These are phyloP conservation scores for Oopsacas minuta DNA, from an alignment of 37 sponge, comb jelly and placozoan species.

Conservation along the genomic window DNA sequence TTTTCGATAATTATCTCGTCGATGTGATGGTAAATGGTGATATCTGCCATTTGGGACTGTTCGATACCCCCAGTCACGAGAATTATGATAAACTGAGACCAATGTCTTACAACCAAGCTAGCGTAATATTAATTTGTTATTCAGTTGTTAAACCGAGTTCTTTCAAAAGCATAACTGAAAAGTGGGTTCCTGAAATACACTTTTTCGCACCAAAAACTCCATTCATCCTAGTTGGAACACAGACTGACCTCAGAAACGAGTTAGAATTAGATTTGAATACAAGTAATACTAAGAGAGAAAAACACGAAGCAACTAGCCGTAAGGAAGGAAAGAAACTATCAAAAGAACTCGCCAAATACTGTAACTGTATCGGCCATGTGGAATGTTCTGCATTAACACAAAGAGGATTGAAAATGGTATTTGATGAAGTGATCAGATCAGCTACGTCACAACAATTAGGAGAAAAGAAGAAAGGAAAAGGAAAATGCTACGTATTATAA, in stretches of 20 bases:
- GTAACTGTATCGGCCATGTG: neutral
- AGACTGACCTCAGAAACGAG: neutral
- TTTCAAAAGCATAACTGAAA: slow-evolving; percentile 5
- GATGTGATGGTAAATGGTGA: slow-evolving; percentile 14
- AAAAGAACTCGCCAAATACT: slow-evolving; percentile 1
- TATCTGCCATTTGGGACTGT: neutral
- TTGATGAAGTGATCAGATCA: neutral
- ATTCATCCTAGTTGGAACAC: neutral
- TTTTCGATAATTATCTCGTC: neutral
- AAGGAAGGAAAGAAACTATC: neutral
- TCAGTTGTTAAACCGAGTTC: neutral
- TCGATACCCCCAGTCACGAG: slow-evolving; percentile 9
- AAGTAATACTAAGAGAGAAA: neutral
- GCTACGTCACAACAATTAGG: neutral
- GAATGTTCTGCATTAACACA: slow-evolving; percentile 11
- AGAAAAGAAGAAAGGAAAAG: neutral
- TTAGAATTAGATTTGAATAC: neutral
- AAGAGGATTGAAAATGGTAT: neutral
- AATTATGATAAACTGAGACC: slow-evolving; percentile 8
- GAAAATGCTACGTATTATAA: neutral
- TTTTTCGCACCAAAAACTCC: slow-evolving; percentile 6
- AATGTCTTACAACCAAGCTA: neutral
- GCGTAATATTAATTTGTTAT: neutral
- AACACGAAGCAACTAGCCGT: neutral
- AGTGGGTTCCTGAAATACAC: neutral